phyloP scores from a whole-genome alignment of 2,888 invertebrate species.

The Seira ritae region DNA sequence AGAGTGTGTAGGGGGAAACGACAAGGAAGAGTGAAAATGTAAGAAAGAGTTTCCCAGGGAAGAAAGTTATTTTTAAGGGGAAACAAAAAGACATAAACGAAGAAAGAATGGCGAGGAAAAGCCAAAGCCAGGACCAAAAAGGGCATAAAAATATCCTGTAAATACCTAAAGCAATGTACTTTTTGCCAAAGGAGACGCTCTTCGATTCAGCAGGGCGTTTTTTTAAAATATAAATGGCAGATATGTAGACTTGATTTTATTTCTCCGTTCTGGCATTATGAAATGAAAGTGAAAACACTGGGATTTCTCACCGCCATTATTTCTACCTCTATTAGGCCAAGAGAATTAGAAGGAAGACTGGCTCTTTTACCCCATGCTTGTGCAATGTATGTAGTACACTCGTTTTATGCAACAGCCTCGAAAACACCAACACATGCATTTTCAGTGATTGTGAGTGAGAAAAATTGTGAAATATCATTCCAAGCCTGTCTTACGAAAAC shows the following conservation, averaged over 20 bases:
- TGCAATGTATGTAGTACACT: no score
- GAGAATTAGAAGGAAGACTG: conserved; percentile 44
- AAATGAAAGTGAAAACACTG: conserved; percentile 23
- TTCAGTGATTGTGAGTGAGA: conserved; percentile 24
- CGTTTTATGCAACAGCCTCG: not conserved
- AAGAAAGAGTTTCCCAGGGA: conserved; percentile 5
- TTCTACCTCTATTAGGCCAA: conserved; percentile 30
- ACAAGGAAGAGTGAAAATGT: conserved; percentile 22
- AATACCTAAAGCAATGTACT: not conserved
- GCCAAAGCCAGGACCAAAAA: not conserved
- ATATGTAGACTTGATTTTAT: no score
- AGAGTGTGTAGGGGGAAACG: conserved; percentile 47
- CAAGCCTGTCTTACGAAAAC: not conserved
- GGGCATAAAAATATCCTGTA: conserved; percentile 5
- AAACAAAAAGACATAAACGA: not conserved
- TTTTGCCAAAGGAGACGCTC: not conserved
- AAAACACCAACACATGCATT: not conserved
- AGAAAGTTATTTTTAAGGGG: not conserved
- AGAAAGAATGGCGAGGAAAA: not conserved
- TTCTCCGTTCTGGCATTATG: no score
- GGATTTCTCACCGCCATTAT: conserved; percentile 35
- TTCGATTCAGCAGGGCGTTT: no score
- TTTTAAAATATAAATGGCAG: no score
- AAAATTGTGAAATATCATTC: conserved; percentile 61
- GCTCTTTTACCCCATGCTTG: not conserved